Base-by-base conservation (phyloP, 2,113 vertebrate genomes). In the Limanda limanda region DNA sequence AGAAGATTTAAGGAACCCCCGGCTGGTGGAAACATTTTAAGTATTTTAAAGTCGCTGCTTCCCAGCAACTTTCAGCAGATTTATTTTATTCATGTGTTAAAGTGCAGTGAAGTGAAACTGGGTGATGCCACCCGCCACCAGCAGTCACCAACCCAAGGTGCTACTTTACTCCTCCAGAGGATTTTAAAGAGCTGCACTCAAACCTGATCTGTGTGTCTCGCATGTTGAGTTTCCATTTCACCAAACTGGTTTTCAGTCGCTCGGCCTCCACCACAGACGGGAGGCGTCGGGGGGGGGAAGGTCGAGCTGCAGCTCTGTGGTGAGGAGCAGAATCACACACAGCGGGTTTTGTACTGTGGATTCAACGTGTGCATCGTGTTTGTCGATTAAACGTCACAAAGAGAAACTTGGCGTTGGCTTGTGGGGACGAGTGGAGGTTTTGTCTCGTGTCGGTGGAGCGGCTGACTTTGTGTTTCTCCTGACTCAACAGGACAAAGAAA, bases 101-200 rank as follows among this genome's bases (percentile, higher is more conserved):
- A 51, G 27, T 24, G 23, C 1, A 51, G 27, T 24, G 23, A 74
- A 58, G 20, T 27, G 20, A 51, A 78, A 47, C 35, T 51, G 20
- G 24, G 47, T 0, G 57, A 65, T 40, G 71, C 60, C 47, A 24
- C 58, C 48, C 78, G 67, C 48, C 78, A 84, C 65, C 86, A 74
- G 79, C 78, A 78, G 77, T 45, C 77, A 63, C 31, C 31, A 74
- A 54, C 14, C 1, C 31, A 7, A 31, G 70, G 74, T 78, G 71
- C 77, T 83, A 68, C 63, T 51, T 66, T 73, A 55, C 24, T 24
- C 54, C 55, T 81, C 59, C 18, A 56, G 31, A 78, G 27, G 20
- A 54, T 54, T 31, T n/a, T 21, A 9, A n/a, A 54, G 17, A 51
- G 47, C 7, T 51, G 52, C 18, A 15, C 52, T 54, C 3, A 42